A percentile compares a stretch with the other conserved stretches of the same genome.
Evolutionary conservation across 2,113 vertebrate genomes (phyloP).

Genomic region (Heteronetta atricapilla): DNA sequence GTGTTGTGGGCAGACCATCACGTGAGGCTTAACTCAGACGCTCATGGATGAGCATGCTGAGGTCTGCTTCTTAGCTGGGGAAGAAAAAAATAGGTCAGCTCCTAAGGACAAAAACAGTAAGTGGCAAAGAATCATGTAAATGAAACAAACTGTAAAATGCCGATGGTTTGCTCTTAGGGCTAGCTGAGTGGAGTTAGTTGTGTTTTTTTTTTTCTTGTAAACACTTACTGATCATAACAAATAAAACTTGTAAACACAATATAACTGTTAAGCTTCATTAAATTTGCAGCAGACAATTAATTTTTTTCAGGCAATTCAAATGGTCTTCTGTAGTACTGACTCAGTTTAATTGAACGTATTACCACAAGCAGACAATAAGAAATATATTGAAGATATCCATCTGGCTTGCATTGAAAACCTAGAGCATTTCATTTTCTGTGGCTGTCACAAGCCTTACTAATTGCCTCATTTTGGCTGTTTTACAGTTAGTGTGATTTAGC

Average conservation of each 20-base stretch:
- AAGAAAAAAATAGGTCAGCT: background rate
- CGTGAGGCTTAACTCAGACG: background rate
- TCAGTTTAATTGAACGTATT: conserved; percentile 76
- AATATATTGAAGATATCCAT: conserved; percentile 81
- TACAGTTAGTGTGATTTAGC: conserved; percentile 71
- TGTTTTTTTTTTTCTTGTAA: conserved; percentile 24
- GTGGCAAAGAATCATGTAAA: background rate
- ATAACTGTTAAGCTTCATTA: conserved; percentile 62
- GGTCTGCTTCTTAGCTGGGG: background rate
- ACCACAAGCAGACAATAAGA: conserved; percentile 75
- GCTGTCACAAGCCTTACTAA: conserved; percentile 72
- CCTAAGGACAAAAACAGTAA: background rate
- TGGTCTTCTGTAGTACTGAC: conserved; percentile 53
- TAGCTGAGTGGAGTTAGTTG: background rate
- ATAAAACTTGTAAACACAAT: conserved; percentile 65
- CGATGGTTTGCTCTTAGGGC: background rate
- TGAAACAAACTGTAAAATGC: background rate
- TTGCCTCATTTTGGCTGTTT: conserved; percentile 72
- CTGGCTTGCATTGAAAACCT: conserved; percentile 62
- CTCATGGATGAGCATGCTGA: rapidly evolving
- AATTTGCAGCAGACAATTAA: conserved; percentile 71
- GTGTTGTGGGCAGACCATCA: background rate
- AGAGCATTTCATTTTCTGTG: conserved; percentile 30
- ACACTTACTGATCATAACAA: conserved; percentile 56
- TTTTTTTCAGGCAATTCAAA: conserved; percentile 61